A percentile compares a stretch with the other conserved stretches of the same genome.
phyloP scores from a whole-genome alignment of 1,140 invertebrate genomes.

The Rhizoglyphus robini region DNA sequence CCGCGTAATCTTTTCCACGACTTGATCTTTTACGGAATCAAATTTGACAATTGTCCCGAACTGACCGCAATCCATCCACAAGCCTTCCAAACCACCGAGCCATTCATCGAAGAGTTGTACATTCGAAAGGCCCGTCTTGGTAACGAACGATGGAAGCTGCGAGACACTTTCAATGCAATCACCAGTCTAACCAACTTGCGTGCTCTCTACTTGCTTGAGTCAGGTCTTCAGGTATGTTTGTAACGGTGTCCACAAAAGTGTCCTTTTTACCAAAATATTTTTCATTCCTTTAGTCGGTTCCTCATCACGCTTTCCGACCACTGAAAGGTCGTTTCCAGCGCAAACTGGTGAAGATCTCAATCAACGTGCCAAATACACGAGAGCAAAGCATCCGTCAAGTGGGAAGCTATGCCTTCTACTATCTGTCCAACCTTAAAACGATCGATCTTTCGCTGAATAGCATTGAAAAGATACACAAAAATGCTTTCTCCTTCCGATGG shows the following conservation, averaged over 20 bases:
- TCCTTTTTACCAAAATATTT: background rate
- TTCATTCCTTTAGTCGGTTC: conserved; percentile 5
- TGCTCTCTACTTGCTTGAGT: conserved; percentile 13
- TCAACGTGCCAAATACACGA: conserved; percentile 1
- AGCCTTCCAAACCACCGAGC: conserved; percentile 12
- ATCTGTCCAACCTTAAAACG: conserved; percentile 11
- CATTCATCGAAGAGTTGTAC: conserved; percentile 13
- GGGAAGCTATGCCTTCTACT: conserved; percentile 18
- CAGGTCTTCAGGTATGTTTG: conserved; percentile 9
- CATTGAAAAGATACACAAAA: conserved; percentile 16
- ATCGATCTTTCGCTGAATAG: conserved; percentile 16
- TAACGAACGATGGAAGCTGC: conserved; percentile 14
- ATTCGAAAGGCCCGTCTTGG: conserved; percentile 10
- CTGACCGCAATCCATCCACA: conserved; percentile 15
- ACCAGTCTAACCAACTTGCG: conserved; percentile 16
- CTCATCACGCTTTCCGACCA: conserved; percentile 19
- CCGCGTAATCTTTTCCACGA: conserved; percentile 16
- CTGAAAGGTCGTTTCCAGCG: conserved; percentile 17
- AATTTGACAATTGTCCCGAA: conserved; percentile 18
- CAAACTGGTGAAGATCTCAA: conserved; percentile 16
- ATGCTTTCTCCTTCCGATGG: conserved; percentile 17
- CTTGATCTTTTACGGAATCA: conserved; percentile 15
- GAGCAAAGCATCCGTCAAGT: background rate
- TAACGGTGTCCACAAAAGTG: background rate
- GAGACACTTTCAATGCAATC: conserved; percentile 17